Base-by-base conservation (phyloP, 2,888 invertebrate species). In the Prosopocoilus inquinatus region DNA sequence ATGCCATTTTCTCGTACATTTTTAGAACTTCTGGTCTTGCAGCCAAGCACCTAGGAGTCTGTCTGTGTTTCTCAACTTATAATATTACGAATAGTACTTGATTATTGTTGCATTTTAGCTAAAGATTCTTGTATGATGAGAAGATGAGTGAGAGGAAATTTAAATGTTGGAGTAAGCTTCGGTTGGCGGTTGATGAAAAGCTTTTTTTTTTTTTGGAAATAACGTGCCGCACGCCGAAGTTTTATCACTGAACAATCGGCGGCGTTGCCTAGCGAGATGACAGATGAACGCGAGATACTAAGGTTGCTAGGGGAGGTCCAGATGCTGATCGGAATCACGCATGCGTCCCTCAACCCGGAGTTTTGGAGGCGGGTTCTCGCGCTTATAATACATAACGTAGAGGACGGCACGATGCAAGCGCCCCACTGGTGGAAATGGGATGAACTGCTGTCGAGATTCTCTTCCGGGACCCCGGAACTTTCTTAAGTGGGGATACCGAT, bases 231-330 rank as follows among this genome's bases (percentile, higher is more conserved):
- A 28, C 20, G 53, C 55, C 56, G 56, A 47, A 51, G 51, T 54
- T 54, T 59, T 61, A 50, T 57, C 58, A 50, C 52, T 38, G 55
- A 60, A 55, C 59, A 57, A 54, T 55, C 58, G 52, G 53, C 47
- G 57, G 57, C 56, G 62, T 48, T 53, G 53, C 58, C 48, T 57
- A 50, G 55, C 59, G 57, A 55, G 57, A 62, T 61, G 63, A 60
- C 61, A 65, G 68, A 67, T 67, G 61, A 63, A 60, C 64, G 59
- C 64, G 66, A 65, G 65, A 64, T 62, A 67, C 66, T 66, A 62
- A 72, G 67, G 75, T 75, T 73, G 74, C 72, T 75, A 75, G 72
- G 75, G 75, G 74, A 72, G 75, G 75, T 66, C 65, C 69, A 57
- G 64, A 61, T 58, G 56, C 58, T 53, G 52, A 50, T 50, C 61